A percentile compares a stretch with the other conserved stretches of the same genome.
These are phyloP conservation scores for Frankliniella intonsa DNA, from an alignment of 2,888 invertebrate genomes.

Conservation along the genomic window DNA sequence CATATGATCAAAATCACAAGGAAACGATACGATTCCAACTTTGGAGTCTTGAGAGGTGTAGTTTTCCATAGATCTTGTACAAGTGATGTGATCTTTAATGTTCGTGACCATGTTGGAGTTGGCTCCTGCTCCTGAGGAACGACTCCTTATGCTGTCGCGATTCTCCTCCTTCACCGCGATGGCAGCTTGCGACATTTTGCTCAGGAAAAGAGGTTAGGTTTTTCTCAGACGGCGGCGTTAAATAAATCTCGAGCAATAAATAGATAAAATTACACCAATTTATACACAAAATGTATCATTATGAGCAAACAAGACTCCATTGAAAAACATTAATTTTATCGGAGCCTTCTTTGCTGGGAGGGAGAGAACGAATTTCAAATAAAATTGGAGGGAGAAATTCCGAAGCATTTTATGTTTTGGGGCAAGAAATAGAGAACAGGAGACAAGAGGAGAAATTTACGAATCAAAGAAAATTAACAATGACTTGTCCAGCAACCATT, in stretches of 20 bases:
- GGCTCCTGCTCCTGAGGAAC: conserved; percentile 27
- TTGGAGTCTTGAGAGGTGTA: conserved; percentile 47
- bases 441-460: too few relatives aligned
- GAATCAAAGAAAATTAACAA: too few relatives aligned
- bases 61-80: conserved; percentile 37
- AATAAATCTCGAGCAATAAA: not conserved
- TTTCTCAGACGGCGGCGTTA: not conserved
- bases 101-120: conserved; percentile 47
- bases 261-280: not conserved
- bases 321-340: not conserved
- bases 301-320: conserved; percentile 1
- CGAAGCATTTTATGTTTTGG: too few relatives aligned
- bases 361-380: not conserved
- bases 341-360: conserved; percentile 7
- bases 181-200: conserved; percentile 18
- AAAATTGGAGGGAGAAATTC: not conserved
- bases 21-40: conserved; percentile 57
- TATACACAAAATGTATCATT: not conserved
- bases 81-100: conserved; percentile 46
- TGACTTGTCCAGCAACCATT: too few relatives aligned
- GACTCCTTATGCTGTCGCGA: not conserved
- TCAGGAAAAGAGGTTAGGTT: not conserved
- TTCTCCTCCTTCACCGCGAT: conserved; percentile 8
- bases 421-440: too few relatives aligned
- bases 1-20: conserved; percentile 64